Evolutionary conservation across 2,113 vertebrate species (phyloP).

Genomic region (Paedocypris sp.): DNA sequence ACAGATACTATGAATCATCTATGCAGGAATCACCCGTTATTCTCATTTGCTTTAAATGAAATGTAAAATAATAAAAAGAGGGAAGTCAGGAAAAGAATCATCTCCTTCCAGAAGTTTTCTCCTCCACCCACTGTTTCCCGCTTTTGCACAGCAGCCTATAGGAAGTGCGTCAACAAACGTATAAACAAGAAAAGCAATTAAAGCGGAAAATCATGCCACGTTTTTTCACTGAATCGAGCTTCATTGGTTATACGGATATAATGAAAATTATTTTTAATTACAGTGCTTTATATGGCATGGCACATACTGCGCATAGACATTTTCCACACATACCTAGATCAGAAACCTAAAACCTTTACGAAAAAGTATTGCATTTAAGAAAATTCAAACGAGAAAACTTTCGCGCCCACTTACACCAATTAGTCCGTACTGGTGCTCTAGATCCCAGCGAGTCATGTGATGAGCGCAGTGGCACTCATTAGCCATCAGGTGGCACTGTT

Average conservation of each 20-base stretch:
- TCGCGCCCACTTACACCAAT: slow-evolving; percentile 12
- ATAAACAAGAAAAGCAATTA: slow-evolving; percentile 40
- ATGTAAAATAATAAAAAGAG: slow-evolving; percentile 19
- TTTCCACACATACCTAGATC: no score
- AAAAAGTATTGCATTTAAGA: no score
- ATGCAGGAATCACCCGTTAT: slow-evolving; percentile 20
- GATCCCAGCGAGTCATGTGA: slow-evolving; percentile 6
- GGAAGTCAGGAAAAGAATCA: slow-evolving; percentile 28
- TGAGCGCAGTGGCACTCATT: background rate
- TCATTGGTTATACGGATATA: no score
- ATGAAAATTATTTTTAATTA: no score
- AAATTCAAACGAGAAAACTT: background rate
- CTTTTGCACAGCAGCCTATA: slow-evolving; percentile 47
- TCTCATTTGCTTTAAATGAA: background rate
- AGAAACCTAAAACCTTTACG: no score
- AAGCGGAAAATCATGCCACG: slow-evolving; percentile 11
- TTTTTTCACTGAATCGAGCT: no score
- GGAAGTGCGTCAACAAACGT: slow-evolving; percentile 54
- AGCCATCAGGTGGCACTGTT: slow-evolving; percentile 41
- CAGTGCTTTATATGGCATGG: no score
- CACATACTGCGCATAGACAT: no score
- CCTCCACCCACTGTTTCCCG: slow-evolving; percentile 24
- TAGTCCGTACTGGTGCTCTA: slow-evolving; percentile 16
- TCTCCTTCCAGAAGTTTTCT: slow-evolving; percentile 25
- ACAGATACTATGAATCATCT: no score